These are phyloP conservation scores for Probaryconus sp. DNA, from an alignment of 1,140 invertebrate species.

Conservation along the genomic window DNA sequence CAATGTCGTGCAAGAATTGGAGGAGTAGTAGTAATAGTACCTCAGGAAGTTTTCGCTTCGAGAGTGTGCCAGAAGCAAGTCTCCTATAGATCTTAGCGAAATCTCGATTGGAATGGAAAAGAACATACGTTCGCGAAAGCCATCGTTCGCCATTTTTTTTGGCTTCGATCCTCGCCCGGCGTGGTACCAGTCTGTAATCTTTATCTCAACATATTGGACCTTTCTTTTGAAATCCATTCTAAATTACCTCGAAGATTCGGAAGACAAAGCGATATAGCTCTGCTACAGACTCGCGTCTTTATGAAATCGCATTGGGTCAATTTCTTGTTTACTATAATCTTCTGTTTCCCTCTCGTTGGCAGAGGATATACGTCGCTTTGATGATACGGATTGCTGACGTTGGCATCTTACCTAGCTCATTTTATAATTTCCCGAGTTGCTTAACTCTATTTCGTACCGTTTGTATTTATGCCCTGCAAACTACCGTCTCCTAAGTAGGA, in stretches of 20 bases:
- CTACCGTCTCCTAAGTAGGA: slow-evolving; percentile 25
- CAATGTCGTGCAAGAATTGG: slow-evolving; percentile 37
- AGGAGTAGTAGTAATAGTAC: too few species aligned
- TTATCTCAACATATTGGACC: slow-evolving; percentile 57
- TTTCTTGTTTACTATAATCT: slow-evolving; percentile 32
- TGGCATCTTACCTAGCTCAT: slow-evolving; percentile 1
- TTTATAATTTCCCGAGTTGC: slow-evolving; percentile 21
- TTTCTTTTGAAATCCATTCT: slow-evolving; percentile 46
- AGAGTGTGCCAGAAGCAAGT: slow-evolving; percentile 38
- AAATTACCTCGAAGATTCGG: slow-evolving; percentile 50
- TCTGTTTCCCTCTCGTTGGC: not conserved
- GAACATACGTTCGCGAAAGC: slow-evolving; percentile 56
- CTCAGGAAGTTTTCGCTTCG: slow-evolving; percentile 27
- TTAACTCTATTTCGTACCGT: slow-evolving; percentile 14
- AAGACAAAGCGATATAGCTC: slow-evolving; percentile 48
- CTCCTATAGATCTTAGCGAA: slow-evolving; percentile 45
- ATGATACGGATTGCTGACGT: slow-evolving; percentile 12
- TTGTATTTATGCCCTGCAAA: slow-evolving; percentile 39
- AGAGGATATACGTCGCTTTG: slow-evolving; percentile 6
- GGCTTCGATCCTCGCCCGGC: slow-evolving; percentile 43
- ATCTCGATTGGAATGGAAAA: slow-evolving; percentile 56
- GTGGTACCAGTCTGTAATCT: slow-evolving; percentile 50
- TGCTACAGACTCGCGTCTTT: slow-evolving; percentile 26
- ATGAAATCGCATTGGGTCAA: slow-evolving; percentile 20
- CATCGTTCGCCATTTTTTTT: slow-evolving; percentile 55